These are phyloP conservation scores for Sceloporus undulatus DNA, from an alignment of 2,113 vertebrate species.

Conservation along the genomic window DNA sequence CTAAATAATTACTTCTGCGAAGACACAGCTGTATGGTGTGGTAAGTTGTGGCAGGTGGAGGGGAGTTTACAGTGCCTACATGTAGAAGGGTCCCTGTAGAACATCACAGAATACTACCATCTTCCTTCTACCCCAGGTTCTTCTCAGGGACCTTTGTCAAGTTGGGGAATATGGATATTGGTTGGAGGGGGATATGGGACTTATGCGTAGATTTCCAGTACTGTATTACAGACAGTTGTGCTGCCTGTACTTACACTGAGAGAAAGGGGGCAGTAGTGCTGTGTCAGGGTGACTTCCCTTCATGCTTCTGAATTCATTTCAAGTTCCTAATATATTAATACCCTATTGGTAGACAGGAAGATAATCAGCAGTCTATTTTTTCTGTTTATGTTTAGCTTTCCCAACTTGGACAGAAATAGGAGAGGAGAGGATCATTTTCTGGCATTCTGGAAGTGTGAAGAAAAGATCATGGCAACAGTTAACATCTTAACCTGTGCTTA, in stretches of 20 bases:
- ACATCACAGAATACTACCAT: not conserved
- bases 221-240: not conserved
- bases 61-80: not conserved
- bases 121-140: not conserved
- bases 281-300: not conserved
- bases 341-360: not conserved
- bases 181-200: not conserved
- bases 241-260: not conserved
- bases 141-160: not conserved
- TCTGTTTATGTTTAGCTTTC: constrained; percentile 85
- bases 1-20: constrained; percentile 4
- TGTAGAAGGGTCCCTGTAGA: not conserved
- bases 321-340: not conserved
- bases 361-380: constrained; percentile 39
- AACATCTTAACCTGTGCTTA: constrained; percentile 52
- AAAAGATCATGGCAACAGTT: constrained; percentile 63
- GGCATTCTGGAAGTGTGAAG: constrained; percentile 55
- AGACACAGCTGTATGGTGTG: not conserved
- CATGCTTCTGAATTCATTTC: not conserved
- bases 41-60: too few species aligned
- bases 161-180: not conserved
- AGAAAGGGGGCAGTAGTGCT: not conserved
- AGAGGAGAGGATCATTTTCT: constrained; percentile 55
- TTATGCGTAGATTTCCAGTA: not conserved
- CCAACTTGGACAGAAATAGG: constrained; percentile 92